A percentile compares a stretch with the other conserved stretches of the same genome.
phyloP scores from a whole-genome alignment of 2,888 invertebrate species.

The Stratiomys singularior region DNA sequence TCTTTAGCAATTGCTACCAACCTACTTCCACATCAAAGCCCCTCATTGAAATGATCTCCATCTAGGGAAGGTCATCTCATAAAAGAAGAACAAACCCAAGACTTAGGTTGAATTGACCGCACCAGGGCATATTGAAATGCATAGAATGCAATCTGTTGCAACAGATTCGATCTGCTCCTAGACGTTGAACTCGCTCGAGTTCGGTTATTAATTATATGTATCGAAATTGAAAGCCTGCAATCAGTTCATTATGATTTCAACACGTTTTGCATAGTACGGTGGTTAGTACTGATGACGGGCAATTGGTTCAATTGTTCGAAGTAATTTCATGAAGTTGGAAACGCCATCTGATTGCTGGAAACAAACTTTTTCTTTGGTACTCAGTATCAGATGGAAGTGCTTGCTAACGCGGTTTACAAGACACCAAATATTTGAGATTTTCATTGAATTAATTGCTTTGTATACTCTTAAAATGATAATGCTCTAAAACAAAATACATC shows the following conservation, averaged over 20 bases:
- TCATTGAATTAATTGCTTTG: no score
- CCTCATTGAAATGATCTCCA: background rate
- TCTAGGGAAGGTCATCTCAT: constrained; percentile 2
- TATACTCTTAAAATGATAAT: no score
- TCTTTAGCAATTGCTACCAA: constrained; percentile 4
- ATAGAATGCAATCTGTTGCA: constrained; percentile 28
- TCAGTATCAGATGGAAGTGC: no score
- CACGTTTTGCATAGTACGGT: background rate
- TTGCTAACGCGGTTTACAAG: no score
- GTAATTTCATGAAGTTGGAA: background rate
- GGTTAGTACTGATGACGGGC: background rate
- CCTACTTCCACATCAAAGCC: background rate
- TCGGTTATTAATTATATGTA: constrained; percentile 38
- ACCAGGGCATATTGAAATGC: constrained; percentile 16
- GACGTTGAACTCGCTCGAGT: constrained; percentile 23
- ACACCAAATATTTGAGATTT: no score
- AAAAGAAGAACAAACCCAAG: background rate
- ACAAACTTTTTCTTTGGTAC: no score
- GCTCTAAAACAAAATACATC: no score
- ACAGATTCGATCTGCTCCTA: constrained; percentile 5
- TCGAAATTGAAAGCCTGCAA: background rate
- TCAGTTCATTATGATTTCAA: constrained; percentile 3
- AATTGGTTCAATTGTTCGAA: background rate
- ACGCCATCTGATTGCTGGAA: background rate
- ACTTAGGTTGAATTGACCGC: background rate